Evolutionary conservation across 2,797 vertebrate genomes (phyloP).

Genomic region (Serranus cabrilla): DNA sequence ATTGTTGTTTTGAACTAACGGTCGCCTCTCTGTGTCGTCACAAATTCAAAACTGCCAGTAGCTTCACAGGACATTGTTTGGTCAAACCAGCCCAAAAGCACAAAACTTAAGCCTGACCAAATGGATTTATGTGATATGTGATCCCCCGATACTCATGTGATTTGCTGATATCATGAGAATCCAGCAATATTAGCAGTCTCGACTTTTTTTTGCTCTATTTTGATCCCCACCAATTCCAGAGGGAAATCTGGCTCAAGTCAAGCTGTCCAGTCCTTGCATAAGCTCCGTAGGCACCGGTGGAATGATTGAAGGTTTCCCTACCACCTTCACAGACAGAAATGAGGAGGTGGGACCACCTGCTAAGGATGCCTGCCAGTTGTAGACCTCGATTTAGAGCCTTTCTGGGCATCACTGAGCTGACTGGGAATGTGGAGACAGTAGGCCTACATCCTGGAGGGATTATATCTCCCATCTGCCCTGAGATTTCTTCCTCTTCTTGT

Average conservation of each 20-base stretch:
- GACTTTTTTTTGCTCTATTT: neutral
- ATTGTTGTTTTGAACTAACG: too few species aligned
- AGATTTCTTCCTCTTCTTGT: constrained; percentile 63
- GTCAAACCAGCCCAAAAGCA: too few species aligned
- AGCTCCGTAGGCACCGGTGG: neutral
- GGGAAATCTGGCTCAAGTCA: neutral
- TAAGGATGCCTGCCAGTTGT: constrained; percentile 44
- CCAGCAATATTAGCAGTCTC: neutral
- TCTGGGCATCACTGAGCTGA: constrained; percentile 45
- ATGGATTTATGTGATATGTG: too few species aligned
- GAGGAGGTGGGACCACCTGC: constrained; percentile 34
- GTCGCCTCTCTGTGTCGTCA: too few species aligned
- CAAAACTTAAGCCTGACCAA: too few species aligned
- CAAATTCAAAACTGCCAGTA: too few species aligned
- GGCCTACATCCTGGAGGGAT: constrained; percentile 69
- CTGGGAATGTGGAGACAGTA: constrained; percentile 39
- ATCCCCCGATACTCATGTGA: too few species aligned
- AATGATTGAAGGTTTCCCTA: constrained; percentile 27
- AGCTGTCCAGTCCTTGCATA: neutral
- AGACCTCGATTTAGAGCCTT: constrained; percentile 53
- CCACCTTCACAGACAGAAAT: neutral
- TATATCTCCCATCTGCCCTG: constrained; percentile 77
- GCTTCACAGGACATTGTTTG: too few species aligned
- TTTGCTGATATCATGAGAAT: too few species aligned
- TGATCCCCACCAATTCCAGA: neutral